Evolutionary conservation across 2,113 vertebrate genomes (phyloP).

Genomic region (Mormoops blainvillei): DNA sequence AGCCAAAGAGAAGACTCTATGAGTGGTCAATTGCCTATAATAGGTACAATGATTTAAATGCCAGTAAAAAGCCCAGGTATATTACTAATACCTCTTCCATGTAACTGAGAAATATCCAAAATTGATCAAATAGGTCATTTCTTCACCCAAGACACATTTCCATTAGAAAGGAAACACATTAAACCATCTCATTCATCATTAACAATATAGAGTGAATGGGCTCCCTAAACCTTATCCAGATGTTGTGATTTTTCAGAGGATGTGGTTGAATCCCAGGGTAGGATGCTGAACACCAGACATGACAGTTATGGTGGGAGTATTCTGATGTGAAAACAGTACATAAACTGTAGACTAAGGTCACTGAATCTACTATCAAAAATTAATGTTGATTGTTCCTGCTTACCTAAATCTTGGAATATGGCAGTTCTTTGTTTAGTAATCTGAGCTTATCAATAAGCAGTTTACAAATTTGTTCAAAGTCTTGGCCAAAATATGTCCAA

Average conservation of each 20-base stretch:
- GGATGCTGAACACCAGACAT: not conserved
- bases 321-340: not conserved
- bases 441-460: not conserved
- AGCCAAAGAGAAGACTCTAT: not conserved
- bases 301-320: not conserved
- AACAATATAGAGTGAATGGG: constrained; percentile 1
- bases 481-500: not conserved
- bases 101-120: not conserved
- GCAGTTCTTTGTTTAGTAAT: not conserved
- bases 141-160: not conserved
- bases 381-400: not conserved
- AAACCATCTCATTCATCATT: not conserved
- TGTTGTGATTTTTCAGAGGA: not conserved
- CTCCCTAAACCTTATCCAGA: not conserved
- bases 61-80: not conserved
- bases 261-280: not conserved
- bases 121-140: not conserved
- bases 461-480: not conserved
- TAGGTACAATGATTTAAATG: not conserved
- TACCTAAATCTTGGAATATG: not conserved
- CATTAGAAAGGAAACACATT: not conserved
- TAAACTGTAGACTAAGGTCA: not conserved
- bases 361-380: not conserved
- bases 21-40: not conserved
- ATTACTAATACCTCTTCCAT: not conserved